Percentiles rank a stretch among this genome's conserved stretches.
Conservation (phyloP, 2,113 vertebrate species). For the Monopterus albus region DNA sequence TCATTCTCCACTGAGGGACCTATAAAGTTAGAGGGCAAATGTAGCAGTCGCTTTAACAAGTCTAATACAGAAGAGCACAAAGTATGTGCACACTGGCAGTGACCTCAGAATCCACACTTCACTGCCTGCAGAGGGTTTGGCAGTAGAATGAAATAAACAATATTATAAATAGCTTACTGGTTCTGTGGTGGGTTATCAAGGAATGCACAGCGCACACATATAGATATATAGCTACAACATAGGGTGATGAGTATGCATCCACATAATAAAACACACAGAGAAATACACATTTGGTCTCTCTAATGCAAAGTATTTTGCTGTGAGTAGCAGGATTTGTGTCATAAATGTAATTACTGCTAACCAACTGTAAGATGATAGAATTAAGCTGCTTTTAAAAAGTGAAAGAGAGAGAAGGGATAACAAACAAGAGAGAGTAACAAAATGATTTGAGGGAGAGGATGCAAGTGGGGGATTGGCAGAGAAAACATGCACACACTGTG, state of each 20-base stretch:
- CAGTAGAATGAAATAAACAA: constrained; percentile 24
- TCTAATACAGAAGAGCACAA: background rate
- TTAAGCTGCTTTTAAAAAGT: constrained; percentile 80
- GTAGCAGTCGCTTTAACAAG: constrained; percentile 1
- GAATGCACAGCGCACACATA: constrained; percentile 1
- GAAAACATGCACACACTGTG: constrained; percentile 25
- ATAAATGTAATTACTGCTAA: constrained; percentile 84
- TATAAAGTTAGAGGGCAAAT: constrained; percentile 9
- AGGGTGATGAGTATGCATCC: constrained; percentile 33
- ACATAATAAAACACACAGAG: constrained; percentile 22
- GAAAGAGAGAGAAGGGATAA: constrained; percentile 20
- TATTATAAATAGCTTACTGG: constrained; percentile 40
- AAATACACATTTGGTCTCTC: constrained; percentile 21
- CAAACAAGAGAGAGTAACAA: constrained; percentile 49
- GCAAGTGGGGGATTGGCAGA: constrained; percentile 12
- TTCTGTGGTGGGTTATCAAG: constrained; percentile 35
- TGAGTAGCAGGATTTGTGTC: constrained; percentile 80
- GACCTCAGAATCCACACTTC: constrained; percentile 29
- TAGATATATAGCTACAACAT: constrained; percentile 5
- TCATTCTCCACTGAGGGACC: background rate
- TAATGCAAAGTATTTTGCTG: constrained; percentile 69
- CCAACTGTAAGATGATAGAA: constrained; percentile 78
- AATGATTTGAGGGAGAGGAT: constrained; percentile 51
- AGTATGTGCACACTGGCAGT: background rate
- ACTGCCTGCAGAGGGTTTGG: constrained; percentile 17